phyloP scores from a whole-genome alignment of 2,797 vertebrate genomes.

The Tapirus indicus region DNA sequence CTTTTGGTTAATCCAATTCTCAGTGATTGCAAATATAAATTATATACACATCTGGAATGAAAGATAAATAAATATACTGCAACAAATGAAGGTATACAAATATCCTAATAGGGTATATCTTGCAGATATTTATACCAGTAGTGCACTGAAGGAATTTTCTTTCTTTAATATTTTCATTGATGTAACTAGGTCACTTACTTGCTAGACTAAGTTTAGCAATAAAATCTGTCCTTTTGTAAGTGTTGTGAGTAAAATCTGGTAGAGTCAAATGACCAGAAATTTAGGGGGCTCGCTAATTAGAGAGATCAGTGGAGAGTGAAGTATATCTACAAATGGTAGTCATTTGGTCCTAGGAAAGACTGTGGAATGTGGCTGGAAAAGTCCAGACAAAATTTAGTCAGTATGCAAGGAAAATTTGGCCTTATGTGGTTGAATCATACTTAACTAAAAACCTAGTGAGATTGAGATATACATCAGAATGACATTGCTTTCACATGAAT shows the following conservation, averaged over 20 bases:
- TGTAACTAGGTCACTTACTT: background rate
- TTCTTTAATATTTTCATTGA: constrained; percentile 4
- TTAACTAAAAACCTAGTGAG: background rate
- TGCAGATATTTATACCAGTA: background rate
- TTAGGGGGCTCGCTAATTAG: background rate
- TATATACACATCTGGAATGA: background rate
- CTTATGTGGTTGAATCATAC: background rate
- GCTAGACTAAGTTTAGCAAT: background rate
- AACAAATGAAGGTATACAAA: background rate
- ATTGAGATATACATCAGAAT: background rate
- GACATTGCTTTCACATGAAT: background rate
- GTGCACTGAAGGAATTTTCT: background rate
- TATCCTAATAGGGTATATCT: background rate
- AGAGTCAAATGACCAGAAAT: background rate
- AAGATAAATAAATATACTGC: background rate
- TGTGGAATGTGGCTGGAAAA: background rate
- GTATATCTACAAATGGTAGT: background rate
- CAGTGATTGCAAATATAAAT: background rate
- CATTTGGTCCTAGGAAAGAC: background rate
- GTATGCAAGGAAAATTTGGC: background rate
- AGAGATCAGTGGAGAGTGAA: background rate
- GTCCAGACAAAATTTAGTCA: background rate
- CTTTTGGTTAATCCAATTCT: constrained; percentile 36
- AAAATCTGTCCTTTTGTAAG: background rate
- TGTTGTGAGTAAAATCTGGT: background rate